Evolutionary conservation across 2,888 invertebrate species (phyloP).

Genomic region (Clunio marinus): DNA sequence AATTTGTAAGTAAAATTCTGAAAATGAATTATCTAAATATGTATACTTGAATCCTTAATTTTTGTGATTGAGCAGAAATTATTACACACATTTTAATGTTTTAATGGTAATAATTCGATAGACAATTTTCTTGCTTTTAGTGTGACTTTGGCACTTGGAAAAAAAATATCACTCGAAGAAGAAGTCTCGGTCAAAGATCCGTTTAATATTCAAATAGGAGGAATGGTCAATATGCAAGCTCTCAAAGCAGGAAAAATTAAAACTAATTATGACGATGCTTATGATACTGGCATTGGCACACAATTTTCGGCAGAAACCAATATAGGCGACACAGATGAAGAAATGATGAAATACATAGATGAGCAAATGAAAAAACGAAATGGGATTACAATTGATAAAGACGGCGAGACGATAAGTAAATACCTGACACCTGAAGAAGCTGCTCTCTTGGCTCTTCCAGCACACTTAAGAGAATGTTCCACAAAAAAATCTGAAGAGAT

Average conservation of each 20-base stretch:
- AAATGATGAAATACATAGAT: slow-evolving; percentile 92
- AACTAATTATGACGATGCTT: slow-evolving; percentile 79
- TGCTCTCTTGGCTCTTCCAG: slow-evolving; percentile 82
- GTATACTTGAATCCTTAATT: background rate
- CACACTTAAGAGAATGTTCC: slow-evolving; percentile 79
- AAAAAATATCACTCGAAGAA: slow-evolving; percentile 53
- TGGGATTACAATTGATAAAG: slow-evolving; percentile 56
- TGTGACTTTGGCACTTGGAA: slow-evolving; percentile 47
- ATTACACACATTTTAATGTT: background rate
- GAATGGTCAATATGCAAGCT: slow-evolving; percentile 84
- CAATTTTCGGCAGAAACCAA: slow-evolving; percentile 98
- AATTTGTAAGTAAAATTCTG: slow-evolving; percentile 56
- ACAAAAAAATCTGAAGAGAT: slow-evolving; percentile 91
- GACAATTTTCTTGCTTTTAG: background rate
- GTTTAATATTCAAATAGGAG: slow-evolving; percentile 75
- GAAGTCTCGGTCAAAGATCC: slow-evolving; percentile 61
- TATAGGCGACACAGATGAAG: slow-evolving; percentile 96
- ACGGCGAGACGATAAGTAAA: slow-evolving; percentile 49
- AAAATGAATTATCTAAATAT: too few relatives aligned
- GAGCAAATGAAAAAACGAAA: slow-evolving; percentile 83
- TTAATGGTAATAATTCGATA: too few relatives aligned
- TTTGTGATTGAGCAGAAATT: slow-evolving; percentile 53
- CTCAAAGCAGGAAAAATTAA: slow-evolving; percentile 76
- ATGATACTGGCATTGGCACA: slow-evolving; percentile 84
- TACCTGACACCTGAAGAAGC: slow-evolving; percentile 87